Conservation (phyloP, 2,888 invertebrate genomes). For the Galerucella nymphaeae region DNA sequence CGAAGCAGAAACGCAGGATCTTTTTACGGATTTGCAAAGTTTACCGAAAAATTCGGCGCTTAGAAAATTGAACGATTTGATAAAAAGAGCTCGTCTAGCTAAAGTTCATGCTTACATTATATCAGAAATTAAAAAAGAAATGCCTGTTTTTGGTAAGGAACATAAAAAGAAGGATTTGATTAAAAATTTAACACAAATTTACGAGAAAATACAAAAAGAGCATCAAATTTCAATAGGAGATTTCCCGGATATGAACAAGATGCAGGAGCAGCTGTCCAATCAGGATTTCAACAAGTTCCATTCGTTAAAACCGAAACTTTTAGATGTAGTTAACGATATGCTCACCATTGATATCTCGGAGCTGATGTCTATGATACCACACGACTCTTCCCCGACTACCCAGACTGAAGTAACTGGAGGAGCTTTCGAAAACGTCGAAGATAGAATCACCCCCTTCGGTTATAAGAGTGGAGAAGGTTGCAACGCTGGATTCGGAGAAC, state of each 20-base stretch:
- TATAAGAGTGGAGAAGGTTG: slow-evolving; percentile 94
- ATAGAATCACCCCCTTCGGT: slow-evolving; percentile 87
- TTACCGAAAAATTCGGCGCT: slow-evolving; percentile 95
- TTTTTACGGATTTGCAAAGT: slow-evolving; percentile 93
- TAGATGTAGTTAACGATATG: slow-evolving; percentile 96
- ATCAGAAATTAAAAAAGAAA: slow-evolving; percentile 90
- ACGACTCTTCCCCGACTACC: slow-evolving; percentile 52
- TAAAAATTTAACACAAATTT: slow-evolving; percentile 88
- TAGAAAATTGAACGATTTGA: slow-evolving; percentile 96
- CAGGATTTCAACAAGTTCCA: slow-evolving; percentile 97
- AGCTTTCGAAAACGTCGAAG: slow-evolving; percentile 90
- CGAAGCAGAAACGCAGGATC: slow-evolving; percentile 95
- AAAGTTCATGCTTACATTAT: slow-evolving; percentile 99
- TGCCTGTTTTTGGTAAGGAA: slow-evolving; percentile 97
- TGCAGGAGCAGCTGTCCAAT: slow-evolving; percentile 86
- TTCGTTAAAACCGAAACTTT: slow-evolving; percentile 84
- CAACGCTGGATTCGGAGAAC: slow-evolving; percentile 94
- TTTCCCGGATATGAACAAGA: slow-evolving; percentile 94
- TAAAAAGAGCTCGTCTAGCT: slow-evolving; percentile 94
- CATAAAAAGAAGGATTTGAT: slow-evolving; percentile 96
- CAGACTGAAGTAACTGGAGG: slow-evolving; percentile 75
- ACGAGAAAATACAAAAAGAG: slow-evolving; percentile 88
- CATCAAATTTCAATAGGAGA: slow-evolving; percentile 96
- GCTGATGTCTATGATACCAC: slow-evolving; percentile 95
- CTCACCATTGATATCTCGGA: slow-evolving; percentile 92